phyloP scores from a whole-genome alignment of 2,888 invertebrate species.

The Hypercompe scribonia region DNA sequence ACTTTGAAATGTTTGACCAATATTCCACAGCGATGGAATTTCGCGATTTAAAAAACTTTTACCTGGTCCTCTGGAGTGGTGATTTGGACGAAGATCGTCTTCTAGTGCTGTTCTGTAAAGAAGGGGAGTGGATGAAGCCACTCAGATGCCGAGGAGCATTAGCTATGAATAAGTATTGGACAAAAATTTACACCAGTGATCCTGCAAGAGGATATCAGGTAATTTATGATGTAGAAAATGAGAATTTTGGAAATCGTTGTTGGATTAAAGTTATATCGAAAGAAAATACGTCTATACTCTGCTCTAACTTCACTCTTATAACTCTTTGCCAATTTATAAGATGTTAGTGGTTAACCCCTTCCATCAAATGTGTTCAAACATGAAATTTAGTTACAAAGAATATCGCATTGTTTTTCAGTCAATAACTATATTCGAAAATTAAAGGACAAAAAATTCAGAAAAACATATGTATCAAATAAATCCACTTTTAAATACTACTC shows the following conservation, averaged over 20 bases:
- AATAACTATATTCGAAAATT: no score
- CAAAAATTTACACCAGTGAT: constrained; percentile 90
- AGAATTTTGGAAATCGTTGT: neutral
- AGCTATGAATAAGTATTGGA: constrained; percentile 89
- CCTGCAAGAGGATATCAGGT: constrained; percentile 88
- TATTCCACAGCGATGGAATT: constrained; percentile 89
- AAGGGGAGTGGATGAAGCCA: constrained; percentile 83
- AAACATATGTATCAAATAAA: no score
- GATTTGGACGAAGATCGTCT: constrained; percentile 92
- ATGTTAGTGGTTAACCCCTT: no score
- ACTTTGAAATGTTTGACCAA: neutral
- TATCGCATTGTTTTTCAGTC: no score
- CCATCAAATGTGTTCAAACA: no score
- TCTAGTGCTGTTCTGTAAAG: constrained; percentile 88
- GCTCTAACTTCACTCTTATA: neutral
- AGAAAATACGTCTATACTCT: neutral
- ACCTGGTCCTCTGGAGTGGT: constrained; percentile 93
- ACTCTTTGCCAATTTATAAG: no score
- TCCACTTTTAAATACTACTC: no score
- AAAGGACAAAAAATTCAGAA: no score
- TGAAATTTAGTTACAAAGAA: no score
- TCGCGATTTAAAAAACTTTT: constrained; percentile 88
- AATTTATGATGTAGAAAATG: neutral
- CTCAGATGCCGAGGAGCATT: constrained; percentile 89
- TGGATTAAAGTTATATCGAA: neutral